Conservation (phyloP, 1,140 invertebrate species). For the Temnothorax longispinosus region DNA sequence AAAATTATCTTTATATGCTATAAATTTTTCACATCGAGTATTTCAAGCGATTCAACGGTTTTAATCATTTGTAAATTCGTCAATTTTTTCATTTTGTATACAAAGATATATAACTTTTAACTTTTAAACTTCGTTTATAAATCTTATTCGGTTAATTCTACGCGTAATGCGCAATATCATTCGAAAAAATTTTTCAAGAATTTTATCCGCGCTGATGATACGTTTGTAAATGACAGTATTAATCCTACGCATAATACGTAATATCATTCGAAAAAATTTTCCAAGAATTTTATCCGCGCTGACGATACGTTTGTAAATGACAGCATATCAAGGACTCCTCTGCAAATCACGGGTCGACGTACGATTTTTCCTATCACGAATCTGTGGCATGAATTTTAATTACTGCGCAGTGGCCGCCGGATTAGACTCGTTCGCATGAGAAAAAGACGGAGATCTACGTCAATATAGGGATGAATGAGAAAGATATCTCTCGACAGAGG, state of each 20-base stretch:
- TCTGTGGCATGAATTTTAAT: slow-evolving; percentile 65
- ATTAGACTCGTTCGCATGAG: slow-evolving; percentile 37
- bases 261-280: slow-evolving; percentile 3
- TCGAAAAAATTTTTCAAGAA: slow-evolving; percentile 19
- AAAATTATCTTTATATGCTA: not conserved
- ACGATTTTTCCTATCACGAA: slow-evolving; percentile 56
- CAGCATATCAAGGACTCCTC: slow-evolving; percentile 1
- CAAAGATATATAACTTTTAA: not conserved
- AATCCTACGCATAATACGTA: not conserved
- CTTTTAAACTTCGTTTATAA: not conserved
- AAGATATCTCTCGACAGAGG: slow-evolving; percentile 54
- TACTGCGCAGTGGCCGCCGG: slow-evolving; percentile 46
- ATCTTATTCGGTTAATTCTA: not conserved
- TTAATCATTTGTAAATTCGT: not conserved
- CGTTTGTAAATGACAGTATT: not conserved
- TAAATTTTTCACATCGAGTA: not conserved
- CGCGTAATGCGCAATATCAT: not conserved
- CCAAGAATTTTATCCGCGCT: not conserved
- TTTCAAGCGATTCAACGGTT: not conserved
- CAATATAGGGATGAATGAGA: slow-evolving; percentile 17
- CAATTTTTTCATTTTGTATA: not conserved
- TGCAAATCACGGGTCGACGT: slow-evolving; percentile 1
- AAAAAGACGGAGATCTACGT: slow-evolving; percentile 8
- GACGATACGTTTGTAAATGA: not conserved
- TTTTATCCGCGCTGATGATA: not conserved